A percentile compares a stretch with the other conserved stretches of the same genome.
phyloP scores from a whole-genome alignment of 2,797 vertebrate species.

The Lepilemur ruficaudatus region DNA sequence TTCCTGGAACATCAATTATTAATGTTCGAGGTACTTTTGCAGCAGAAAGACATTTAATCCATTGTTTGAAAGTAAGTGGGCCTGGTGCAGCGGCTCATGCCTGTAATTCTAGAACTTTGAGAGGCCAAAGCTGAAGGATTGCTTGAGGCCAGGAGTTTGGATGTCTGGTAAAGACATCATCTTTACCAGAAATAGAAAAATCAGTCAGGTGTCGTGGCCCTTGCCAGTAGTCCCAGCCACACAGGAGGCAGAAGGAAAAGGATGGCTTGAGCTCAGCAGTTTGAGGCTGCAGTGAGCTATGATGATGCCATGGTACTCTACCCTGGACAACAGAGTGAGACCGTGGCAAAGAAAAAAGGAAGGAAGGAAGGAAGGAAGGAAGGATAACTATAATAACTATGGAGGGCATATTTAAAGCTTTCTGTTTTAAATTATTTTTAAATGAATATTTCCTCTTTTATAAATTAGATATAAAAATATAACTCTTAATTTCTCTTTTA shows the following conservation, averaged over 20 bases:
- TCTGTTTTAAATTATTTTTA: background rate
- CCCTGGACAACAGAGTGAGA: background rate
- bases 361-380: too few species aligned
- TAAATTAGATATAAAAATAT: background rate
- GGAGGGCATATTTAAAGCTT: background rate
- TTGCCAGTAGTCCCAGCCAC: background rate
- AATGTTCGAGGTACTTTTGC: background rate
- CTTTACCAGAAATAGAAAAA: background rate
- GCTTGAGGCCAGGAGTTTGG: background rate
- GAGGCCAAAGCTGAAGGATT: background rate
- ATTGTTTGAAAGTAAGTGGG: background rate
- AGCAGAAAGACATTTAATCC: background rate
- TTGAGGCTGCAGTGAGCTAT: background rate
- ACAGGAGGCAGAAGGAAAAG: background rate
- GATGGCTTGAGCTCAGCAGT: background rate
- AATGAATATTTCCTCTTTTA: background rate
- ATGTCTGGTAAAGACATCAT: background rate
- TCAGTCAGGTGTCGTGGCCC: background rate
- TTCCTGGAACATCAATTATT: background rate
- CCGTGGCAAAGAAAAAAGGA: background rate
- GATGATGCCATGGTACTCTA: background rate
- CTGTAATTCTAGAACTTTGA: background rate
- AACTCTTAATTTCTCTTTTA: background rate
- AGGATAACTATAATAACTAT: background rate
- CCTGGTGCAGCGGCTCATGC: background rate